phyloP scores from a whole-genome alignment of 2,113 vertebrate species.

The Sclerurus mexicanus region DNA sequence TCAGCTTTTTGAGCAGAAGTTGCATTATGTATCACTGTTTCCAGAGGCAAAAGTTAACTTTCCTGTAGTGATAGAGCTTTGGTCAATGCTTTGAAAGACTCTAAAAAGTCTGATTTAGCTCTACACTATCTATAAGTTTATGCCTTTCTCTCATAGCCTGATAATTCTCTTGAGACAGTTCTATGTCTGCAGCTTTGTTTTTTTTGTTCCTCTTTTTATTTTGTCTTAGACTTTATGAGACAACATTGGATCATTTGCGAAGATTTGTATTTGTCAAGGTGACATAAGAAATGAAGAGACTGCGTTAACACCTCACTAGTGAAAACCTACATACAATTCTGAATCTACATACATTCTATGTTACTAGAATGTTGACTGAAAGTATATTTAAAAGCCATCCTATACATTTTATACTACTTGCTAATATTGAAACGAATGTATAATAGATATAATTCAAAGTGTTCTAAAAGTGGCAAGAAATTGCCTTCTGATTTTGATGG shows the following conservation, averaged over 20 bases:
- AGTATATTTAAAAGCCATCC: not conserved
- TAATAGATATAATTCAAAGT: not conserved
- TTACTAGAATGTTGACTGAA: not conserved
- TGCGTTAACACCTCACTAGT: not conserved
- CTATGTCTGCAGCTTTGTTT: not conserved
- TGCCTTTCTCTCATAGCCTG: not conserved
- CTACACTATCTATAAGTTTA: not conserved
- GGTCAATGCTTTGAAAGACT: not conserved
- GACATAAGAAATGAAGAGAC: not conserved
- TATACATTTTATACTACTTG: not conserved
- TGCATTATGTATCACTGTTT: not conserved
- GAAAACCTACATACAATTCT: accelerated
- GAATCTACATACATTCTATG: not conserved
- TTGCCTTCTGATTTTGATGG: not conserved
- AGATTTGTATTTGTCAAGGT: not conserved
- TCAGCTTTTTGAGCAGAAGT: not conserved
- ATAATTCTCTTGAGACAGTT: not conserved
- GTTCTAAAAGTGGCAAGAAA: not conserved
- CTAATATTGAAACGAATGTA: not conserved
- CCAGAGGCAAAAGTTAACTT: not conserved
- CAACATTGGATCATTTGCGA: not conserved
- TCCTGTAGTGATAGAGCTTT: not conserved
- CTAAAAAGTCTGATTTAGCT: not conserved
- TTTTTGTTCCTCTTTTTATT: not conserved
- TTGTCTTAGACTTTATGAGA: not conserved